Conservation (phyloP, 2,113 vertebrate species). For the Verasper variegatus region DNA sequence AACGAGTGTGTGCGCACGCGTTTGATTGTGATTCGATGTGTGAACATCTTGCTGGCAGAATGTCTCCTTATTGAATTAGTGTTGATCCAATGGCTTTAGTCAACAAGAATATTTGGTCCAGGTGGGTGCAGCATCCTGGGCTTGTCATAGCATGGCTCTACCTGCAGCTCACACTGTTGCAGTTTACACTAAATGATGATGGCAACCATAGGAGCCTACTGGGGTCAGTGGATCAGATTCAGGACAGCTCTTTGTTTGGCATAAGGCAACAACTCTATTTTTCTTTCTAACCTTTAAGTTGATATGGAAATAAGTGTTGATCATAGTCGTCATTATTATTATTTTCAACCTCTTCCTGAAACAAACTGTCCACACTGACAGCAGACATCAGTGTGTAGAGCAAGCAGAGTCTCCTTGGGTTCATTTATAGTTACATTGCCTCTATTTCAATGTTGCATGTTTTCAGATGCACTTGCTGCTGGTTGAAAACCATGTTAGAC, state of each 20-base stretch:
- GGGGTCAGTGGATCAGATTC: not conserved
- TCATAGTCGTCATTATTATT: too few species aligned
- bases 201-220: not conserved
- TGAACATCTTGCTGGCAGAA: constrained; percentile 35
- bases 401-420: too few species aligned
- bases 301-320: too few species aligned
- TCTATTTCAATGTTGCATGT: too few species aligned
- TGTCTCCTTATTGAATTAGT: constrained; percentile 60
- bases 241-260: not conserved
- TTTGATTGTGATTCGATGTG: constrained; percentile 17
- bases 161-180: constrained; percentile 14
- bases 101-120: constrained; percentile 43
- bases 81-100: constrained; percentile 54
- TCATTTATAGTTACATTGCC: too few species aligned
- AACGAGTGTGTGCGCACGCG: not conserved
- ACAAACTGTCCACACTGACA: too few species aligned
- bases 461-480: too few species aligned
- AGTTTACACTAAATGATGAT: not conserved
- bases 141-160: constrained; percentile 9
- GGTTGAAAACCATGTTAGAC: too few species aligned
- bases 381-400: too few species aligned
- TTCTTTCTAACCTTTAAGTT: too few species aligned
- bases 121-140: constrained; percentile 24
- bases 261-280: too few species aligned
- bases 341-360: too few species aligned